Base-by-base conservation (phyloP, 2,888 invertebrate genomes). In the Hermaeophaga mercurialis region DNA sequence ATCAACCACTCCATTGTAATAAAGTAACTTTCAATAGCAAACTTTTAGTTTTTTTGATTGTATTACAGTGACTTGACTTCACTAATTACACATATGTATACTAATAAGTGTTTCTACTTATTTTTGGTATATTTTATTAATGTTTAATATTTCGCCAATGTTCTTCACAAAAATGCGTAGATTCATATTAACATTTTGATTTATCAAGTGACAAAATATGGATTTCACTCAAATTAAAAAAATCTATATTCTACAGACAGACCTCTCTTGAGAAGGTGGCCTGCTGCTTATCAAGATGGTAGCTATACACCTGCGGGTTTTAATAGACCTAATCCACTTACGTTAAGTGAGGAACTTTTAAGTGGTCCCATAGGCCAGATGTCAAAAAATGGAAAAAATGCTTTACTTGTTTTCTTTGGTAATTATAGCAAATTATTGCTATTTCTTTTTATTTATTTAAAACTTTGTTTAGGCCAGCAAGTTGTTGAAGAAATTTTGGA, bases 401-500 rank as follows among this genome's bases (percentile, higher is more conserved):
- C 82, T 1, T 74, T 85, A 15, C 73, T 84, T 14, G 83, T 84
- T 2, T 85, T 81, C 70, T 85, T 85, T 68, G 85, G 84, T 83
- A 72, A 24, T 50, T 39, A 5, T 28, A 15, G 15, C 12, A 28
- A 26, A 12, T 2, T 15, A n/a, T n/a, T n/a, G n/a, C 2, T 49
- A 46, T 53, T 36, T 12, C 19, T 11, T 34, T 33, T 41, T 8
- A 7, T 15, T 46, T 41, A 9, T 18, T 12, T 24, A 28, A 22
- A 22, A 5, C 22, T 22, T 22, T 58, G n/a, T 56, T 14, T 60
- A 84, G 83, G 84, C 36, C 84, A 85, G 70, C 84, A 85, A 73
- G 80, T 85, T 1, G 83, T 84, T 8, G 84, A 85, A 66, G 85
- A 85, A 75, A 80, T 85, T 55, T 68, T 85, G 36, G 84, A 85